Conservation (phyloP, 2,113 vertebrate genomes). For the Gobiocypris rarus region DNA sequence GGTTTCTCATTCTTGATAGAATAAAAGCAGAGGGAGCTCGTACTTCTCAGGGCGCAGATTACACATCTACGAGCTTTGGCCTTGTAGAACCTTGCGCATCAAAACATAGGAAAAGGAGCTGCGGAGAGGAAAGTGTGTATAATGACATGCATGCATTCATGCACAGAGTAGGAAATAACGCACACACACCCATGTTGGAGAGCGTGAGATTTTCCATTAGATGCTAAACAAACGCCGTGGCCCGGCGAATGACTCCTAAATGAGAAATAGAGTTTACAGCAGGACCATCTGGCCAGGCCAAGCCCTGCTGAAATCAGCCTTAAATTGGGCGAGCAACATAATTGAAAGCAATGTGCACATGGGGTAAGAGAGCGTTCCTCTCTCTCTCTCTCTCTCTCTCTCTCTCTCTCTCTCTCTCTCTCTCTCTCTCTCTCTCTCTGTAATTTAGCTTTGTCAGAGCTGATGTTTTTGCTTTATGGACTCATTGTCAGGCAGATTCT, state of each 20-base stretch:
- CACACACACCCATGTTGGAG: constrained; percentile 25
- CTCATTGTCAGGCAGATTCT: constrained; percentile 26
- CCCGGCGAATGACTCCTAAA: constrained; percentile 71
- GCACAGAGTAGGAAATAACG: constrained; percentile 39
- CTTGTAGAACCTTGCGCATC: neutral
- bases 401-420: no score
- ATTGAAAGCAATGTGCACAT: constrained; percentile 65
- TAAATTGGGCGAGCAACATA: constrained; percentile 61
- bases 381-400: constrained; percentile 45
- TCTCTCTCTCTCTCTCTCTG: no score
- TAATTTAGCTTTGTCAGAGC: constrained; percentile 29
- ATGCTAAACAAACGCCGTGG: constrained; percentile 67
- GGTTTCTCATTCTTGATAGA: constrained; percentile 65
- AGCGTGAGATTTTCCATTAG: constrained; percentile 67
- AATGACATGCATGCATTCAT: constrained; percentile 41
- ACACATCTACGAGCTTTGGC: neutral
- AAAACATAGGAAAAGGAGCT: neutral
- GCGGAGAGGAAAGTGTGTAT: neutral
- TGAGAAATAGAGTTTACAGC: constrained; percentile 67
- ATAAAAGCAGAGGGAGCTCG: constrained; percentile 1
- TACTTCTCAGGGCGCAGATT: constrained; percentile 30
- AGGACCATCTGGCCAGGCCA: constrained; percentile 70
- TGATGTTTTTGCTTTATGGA: constrained; percentile 50
- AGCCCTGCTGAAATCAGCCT: constrained; percentile 64
- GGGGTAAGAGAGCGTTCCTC: constrained; percentile 40